phyloP scores from a whole-genome alignment of 1,140 invertebrate genomes.

The Diplogasteroides magnus region DNA sequence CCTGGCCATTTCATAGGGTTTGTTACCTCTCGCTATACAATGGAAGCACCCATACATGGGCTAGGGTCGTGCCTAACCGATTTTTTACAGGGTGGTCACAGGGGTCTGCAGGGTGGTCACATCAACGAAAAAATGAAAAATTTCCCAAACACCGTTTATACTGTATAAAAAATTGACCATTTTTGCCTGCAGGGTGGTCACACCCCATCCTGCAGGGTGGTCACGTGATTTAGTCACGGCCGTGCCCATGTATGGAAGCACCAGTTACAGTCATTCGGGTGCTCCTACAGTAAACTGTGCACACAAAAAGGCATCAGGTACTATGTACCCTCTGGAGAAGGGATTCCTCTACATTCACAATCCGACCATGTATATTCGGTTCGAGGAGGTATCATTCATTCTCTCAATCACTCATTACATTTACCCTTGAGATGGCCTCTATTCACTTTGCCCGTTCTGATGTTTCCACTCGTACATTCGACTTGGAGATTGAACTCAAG shows the following conservation, averaged over 20 bases:
- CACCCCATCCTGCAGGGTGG: too few relatives aligned
- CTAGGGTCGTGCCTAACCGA: too few relatives aligned
- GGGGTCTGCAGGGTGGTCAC: too few relatives aligned
- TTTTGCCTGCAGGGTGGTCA: too few relatives aligned
- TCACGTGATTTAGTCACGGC: too few relatives aligned
- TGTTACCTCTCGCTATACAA: too few relatives aligned
- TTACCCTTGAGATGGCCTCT: conserved; percentile 66
- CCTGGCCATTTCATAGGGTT: conserved; percentile 82
- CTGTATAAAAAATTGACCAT: too few relatives aligned
- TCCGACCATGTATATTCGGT: conserved; percentile 91
- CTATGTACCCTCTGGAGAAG: conserved; percentile 93
- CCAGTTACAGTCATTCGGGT: conserved; percentile 74
- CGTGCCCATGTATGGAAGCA: too few relatives aligned
- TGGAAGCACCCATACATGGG: too few relatives aligned
- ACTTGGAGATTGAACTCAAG: conserved; percentile 93
- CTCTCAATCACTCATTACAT: not conserved
- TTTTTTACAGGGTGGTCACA: too few relatives aligned
- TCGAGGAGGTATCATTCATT: conserved; percentile 70
- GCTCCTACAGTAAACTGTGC: conserved; percentile 89
- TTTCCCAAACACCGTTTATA: too few relatives aligned
- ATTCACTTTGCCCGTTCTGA: conserved; percentile 96
- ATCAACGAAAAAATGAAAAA: too few relatives aligned
- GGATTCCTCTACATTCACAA: conserved; percentile 99
- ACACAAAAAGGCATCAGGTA: conserved; percentile 94
- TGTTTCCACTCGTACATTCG: conserved; percentile 86